phyloP scores from a whole-genome alignment of 2,797 vertebrate genomes.

The Morus bassanus region DNA sequence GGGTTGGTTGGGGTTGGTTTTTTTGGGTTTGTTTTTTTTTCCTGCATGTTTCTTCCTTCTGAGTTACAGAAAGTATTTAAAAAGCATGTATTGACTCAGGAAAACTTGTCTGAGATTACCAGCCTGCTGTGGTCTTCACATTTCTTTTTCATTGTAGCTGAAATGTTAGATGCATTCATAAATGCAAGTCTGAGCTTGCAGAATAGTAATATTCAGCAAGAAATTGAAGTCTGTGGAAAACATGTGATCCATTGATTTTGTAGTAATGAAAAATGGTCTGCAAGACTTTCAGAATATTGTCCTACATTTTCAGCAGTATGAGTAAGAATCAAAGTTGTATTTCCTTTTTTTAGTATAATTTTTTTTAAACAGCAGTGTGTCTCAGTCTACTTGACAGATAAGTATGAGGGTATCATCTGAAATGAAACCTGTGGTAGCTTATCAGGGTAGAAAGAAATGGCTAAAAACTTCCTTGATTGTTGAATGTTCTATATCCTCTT shows the following conservation, averaged over 20 bases:
- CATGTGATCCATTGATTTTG: not conserved
- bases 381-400: not conserved
- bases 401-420: not conserved
- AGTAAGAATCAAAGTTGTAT: not conserved
- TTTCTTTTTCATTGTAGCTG: not conserved
- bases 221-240: not conserved
- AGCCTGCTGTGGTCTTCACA: not conserved
- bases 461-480: not conserved
- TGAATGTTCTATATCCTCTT: not conserved
- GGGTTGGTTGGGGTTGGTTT: rapidly evolving
- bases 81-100: not conserved
- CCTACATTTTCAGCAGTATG: not conserved
- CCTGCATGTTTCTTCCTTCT: not conserved
- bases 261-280: not conserved
- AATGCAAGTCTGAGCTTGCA: not conserved
- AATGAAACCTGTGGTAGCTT: not conserved
- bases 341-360: not conserved
- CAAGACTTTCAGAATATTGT: not conserved
- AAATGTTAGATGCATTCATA: not conserved
- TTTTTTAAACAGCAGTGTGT: not conserved
- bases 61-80: not conserved
- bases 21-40: not conserved
- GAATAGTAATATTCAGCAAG: not conserved
- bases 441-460: not conserved
- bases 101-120: conserved; percentile 31